Base-by-base conservation (phyloP, 2,113 vertebrate genomes). In the Ciconia stormi region DNA sequence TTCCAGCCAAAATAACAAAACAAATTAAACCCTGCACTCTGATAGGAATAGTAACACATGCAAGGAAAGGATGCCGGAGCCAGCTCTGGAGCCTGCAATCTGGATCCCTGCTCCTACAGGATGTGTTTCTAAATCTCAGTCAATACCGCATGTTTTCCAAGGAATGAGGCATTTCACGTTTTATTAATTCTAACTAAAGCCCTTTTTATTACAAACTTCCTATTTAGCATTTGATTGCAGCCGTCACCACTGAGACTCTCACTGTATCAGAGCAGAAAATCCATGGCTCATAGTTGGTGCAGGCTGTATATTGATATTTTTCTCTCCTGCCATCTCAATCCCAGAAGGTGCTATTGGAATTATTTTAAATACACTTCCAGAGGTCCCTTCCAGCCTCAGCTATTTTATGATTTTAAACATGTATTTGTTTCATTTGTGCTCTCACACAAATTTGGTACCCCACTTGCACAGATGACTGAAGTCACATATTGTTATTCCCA, bases 71-170 rank as follows among this genome's bases (percentile, higher is more conserved):
- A 90, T 90, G 85, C 78, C 12, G 16, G 91, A 93, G 95, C 78
- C 95, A 66, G 87, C 84, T 78, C 89, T 17, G 72, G 95, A 98
- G 98, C 95, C 98, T 91, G 97, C 95, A 93, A 96, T 98, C 98
- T 98, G 95, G 93, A 95, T 93, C 82, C 91, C 66, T 98, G 97
- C 98, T 99, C 99, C 98, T 98, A 97, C 96, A 99, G 98, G 97
- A 98, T 97, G 88, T 96, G 97, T 98, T 98, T 94, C 98, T 97
- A 98, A 98, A 98, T 98, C 98, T 98, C 97, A 93, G 98, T 98
- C 99, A 99, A 98, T 97, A 97, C 96, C 53, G 84, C 95, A 42
- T 97, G 97, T 98, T 98, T 98, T 98, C 98, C 85, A 97, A 98
- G 97, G 97, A 97, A 94, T 8, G 34, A 97, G 87, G 76, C 46